A percentile compares a stretch with the other conserved stretches of the same genome.
Conservation (phyloP, 2,113 vertebrate species). For the Piaya cayana region DNA sequence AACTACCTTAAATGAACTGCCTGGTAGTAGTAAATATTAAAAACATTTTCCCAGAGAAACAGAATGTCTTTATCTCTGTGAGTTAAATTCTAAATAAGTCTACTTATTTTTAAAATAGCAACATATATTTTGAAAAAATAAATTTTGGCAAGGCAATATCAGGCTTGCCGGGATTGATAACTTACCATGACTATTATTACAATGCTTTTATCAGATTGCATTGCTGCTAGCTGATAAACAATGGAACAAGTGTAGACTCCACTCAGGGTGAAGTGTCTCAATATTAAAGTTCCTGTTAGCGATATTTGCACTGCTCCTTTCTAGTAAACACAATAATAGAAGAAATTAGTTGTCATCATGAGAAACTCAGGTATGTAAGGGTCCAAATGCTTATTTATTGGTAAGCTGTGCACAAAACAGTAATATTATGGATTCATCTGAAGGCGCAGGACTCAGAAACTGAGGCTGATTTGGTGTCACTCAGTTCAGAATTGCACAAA, state of each 20-base stretch:
- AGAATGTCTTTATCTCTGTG: not conserved
- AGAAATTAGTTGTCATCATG: not conserved
- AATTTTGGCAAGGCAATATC: not conserved
- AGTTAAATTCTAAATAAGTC: not conserved
- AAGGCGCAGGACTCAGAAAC: not conserved
- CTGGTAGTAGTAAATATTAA: not conserved
- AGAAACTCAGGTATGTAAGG: not conserved
- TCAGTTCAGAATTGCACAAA: not conserved
- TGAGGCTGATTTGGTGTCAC: not conserved
- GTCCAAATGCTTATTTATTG: not conserved
- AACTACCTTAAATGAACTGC: not conserved
- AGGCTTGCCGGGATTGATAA: not conserved
- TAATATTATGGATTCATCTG: not conserved
- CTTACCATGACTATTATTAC: slow-evolving; percentile 66
- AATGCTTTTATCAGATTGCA: slow-evolving; percentile 28
- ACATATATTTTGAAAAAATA: not conserved
- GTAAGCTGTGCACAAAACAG: not conserved
- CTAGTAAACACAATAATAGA: slow-evolving; percentile 35
- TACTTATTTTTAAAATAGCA: not conserved
- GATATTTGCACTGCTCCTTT: slow-evolving; percentile 57
- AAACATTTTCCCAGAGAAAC: not conserved
- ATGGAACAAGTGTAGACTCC: slow-evolving; percentile 55
- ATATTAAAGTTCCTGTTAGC: slow-evolving; percentile 63
- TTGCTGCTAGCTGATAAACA: slow-evolving; percentile 51
- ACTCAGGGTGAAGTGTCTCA: slow-evolving; percentile 60